Percentiles rank a stretch among this genome's conserved stretches.
These are phyloP conservation scores for Lasiommata megera DNA, from an alignment of 2,888 invertebrate species.

Conservation along the genomic window DNA sequence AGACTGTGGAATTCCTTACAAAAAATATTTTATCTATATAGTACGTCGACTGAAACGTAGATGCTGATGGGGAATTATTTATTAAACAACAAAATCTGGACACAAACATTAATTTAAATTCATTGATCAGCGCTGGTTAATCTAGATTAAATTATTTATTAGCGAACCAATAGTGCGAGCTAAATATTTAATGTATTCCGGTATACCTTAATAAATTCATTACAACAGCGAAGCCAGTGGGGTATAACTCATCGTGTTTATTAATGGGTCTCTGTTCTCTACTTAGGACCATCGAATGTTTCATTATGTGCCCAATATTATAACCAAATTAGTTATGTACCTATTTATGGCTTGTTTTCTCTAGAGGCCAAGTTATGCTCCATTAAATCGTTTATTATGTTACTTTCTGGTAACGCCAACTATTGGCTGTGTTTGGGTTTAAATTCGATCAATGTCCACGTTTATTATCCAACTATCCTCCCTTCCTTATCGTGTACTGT, in stretches of 20 bases:
- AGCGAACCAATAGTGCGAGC: neutral
- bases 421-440: too few relatives aligned
- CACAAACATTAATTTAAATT: too few relatives aligned
- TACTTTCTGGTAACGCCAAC: too few relatives aligned
- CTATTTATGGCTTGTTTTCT: neutral
- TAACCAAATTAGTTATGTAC: neutral
- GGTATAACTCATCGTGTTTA: neutral
- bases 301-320: neutral
- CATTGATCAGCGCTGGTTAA: neutral
- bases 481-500: too few relatives aligned
- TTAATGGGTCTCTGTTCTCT: neutral
- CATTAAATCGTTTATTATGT: neutral
- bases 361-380: neutral
- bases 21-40: too few relatives aligned
- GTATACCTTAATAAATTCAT: neutral
- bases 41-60: too few relatives aligned
- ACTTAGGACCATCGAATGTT: slow-evolving; percentile 1
- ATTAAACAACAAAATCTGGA: too few relatives aligned
- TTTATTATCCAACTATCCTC: too few relatives aligned
- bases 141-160: neutral
- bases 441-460: too few relatives aligned
- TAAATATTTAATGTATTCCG: neutral
- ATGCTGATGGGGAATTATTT: too few relatives aligned
- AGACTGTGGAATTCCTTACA: too few relatives aligned
- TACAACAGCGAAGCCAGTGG: neutral